These are phyloP conservation scores for Paratilapia polleni DNA, from an alignment of 2,113 vertebrate genomes.

Conservation along the genomic window DNA sequence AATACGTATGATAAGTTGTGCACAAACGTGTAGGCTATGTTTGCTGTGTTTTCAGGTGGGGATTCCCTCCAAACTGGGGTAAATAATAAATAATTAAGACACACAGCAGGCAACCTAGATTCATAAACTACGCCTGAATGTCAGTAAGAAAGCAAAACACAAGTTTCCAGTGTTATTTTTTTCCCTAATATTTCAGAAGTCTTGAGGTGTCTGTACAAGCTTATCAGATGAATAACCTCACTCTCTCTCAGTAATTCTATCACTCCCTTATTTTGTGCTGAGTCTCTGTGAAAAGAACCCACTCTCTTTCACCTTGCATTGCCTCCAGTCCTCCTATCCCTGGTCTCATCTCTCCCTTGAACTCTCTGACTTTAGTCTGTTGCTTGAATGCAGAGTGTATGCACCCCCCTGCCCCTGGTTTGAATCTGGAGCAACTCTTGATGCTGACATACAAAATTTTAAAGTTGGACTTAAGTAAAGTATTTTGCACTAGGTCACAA, in stretches of 20 bases:
- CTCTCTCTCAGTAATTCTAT: conserved; percentile 5
- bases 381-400: conserved; percentile 29
- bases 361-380: conserved; percentile 13
- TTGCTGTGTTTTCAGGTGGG: neutral
- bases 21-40: neutral
- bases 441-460: conserved; percentile 40
- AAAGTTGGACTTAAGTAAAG: conserved; percentile 36
- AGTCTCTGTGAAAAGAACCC: conserved; percentile 36
- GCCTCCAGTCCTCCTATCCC: conserved; percentile 39
- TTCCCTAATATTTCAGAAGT: neutral
- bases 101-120: neutral
- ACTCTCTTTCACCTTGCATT: conserved; percentile 46
- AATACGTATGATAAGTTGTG: neutral
- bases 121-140: neutral
- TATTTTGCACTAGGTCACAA: conserved; percentile 18
- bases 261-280: conserved; percentile 30
- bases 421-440: conserved; percentile 11
- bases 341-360: conserved; percentile 42
- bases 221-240: conserved; percentile 4
- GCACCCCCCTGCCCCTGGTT: conserved; percentile 8
- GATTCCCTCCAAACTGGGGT: neutral
- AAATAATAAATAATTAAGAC: conserved; percentile 9
- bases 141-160: neutral
- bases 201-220: neutral
- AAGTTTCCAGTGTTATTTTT: neutral